Evolutionary conservation across 1,140 invertebrate genomes (phyloP), one percentile per base, ranked within the genome.

Genomic region (Saccostrea echinata): DNA sequence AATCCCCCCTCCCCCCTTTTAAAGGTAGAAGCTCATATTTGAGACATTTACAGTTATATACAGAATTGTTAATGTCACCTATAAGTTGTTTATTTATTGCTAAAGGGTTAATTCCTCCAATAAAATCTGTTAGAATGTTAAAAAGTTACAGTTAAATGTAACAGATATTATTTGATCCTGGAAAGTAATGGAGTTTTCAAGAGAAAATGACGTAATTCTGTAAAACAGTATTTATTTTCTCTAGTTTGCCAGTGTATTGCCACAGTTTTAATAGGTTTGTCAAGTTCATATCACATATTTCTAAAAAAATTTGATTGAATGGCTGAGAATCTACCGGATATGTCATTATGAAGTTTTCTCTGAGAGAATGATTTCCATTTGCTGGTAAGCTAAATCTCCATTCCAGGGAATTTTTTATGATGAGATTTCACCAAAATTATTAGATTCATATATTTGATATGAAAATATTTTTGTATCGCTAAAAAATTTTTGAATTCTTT

Each of bases 381-480:
- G 27, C 24, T 76, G 68, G 27, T 33, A 8, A 12, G 30, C 68
- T 33, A 30, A 21, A 33, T 27, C 68, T 76, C 68, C 68, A 76
- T 33, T 76, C 27, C 27, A 33, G 16, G 27, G 3, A 6, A 16
- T 35, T 33, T 76, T 30, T 76, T 3, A 30, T 33, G 30, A 76
- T 30, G 27, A 30, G 68, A 30, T 76, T 76, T 76, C 30, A 27
- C 24, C 13, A 76, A 76, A 33, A 76, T 76, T 76, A 27, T 30
- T 30, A 30, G 24, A 76, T 76, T 76, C 68, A 76, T 76, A 76
- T 76, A 76, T 76, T 76, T 76, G 68, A 76, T 76, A 76, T 30
- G 68, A 76, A 76, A 76, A 33, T 76, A 76, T 76, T 76, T 76
- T 76, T 76, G 27, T 76, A 76, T 76, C 24, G n/a, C 18, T 30